Conservation (phyloP, 2,113 vertebrate genomes). For the Psophia crepitans region DNA sequence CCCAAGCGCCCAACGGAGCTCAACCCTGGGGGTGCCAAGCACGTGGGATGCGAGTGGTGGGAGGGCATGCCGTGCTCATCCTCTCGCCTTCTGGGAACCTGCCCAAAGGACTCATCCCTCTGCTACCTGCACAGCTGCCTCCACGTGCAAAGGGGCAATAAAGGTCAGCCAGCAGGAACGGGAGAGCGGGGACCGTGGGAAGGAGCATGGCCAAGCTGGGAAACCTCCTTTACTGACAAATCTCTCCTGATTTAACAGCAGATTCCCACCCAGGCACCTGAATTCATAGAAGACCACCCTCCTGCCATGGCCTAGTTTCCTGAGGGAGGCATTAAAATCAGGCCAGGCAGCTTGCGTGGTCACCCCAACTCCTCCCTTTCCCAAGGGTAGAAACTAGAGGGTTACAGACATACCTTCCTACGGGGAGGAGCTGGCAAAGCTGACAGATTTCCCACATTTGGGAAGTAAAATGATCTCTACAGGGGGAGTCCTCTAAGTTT, state of each 20-base stretch:
- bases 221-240: background rate
- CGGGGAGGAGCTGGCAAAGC: constrained; percentile 23
- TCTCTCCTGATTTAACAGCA: background rate
- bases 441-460: background rate
- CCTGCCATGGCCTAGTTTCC: constrained; percentile 14
- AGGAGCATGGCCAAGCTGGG: background rate
- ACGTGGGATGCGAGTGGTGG: rapidly evolving
- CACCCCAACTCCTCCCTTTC: constrained; percentile 59
- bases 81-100: background rate
- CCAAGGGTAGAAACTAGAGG: constrained; percentile 24
- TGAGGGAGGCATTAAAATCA: constrained; percentile 26
- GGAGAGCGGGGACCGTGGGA: rapidly evolving
- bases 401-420: constrained; percentile 38
- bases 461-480: background rate
- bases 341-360: constrained; percentile 53
- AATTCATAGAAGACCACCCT: background rate
- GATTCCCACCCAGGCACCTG: background rate
- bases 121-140: rapidly evolving
- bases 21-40: background rate
- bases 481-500: background rate
- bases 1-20: background rate
- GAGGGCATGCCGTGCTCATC: background rate
- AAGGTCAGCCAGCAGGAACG: background rate
- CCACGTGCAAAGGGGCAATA: background rate
- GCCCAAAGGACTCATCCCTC: background rate